phyloP scores from a whole-genome alignment of 2,888 invertebrate species.

The Pimpla rufipes region DNA sequence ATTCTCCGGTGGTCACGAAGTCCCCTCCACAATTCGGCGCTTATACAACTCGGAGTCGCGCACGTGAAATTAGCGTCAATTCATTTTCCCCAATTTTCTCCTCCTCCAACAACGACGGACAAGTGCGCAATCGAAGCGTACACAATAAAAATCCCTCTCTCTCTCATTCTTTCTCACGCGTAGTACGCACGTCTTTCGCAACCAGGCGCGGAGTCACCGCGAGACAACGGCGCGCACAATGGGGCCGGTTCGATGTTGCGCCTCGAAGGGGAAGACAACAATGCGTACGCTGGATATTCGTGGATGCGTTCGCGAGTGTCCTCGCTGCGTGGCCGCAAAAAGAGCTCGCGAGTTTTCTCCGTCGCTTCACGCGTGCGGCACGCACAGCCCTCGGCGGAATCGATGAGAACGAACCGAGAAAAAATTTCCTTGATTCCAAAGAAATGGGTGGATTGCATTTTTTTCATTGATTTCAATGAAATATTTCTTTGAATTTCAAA shows the following conservation, averaged over 20 bases:
- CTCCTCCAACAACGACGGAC: neutral
- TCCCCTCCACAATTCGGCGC: neutral
- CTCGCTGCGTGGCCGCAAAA: conserved; percentile 33
- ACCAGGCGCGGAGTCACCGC: conserved; percentile 23
- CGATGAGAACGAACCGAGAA: neutral
- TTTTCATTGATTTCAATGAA: too few relatives aligned
- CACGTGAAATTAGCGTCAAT: neutral
- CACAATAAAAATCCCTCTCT: too few relatives aligned
- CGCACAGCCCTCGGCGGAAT: conserved; percentile 10
- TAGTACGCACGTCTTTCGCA: conserved; percentile 32
- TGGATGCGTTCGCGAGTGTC: conserved; percentile 13
- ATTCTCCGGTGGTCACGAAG: neutral
- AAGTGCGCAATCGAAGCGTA: neutral
- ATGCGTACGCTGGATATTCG: conserved; percentile 45
- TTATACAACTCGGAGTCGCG: neutral
- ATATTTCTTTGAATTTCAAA: too few relatives aligned
- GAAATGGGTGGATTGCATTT: too few relatives aligned
- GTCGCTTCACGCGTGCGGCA: conserved; percentile 1
- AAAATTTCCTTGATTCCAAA: too few relatives aligned
- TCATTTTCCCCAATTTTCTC: neutral
- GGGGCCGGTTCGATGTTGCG: neutral
- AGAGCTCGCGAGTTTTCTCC: conserved; percentile 55
- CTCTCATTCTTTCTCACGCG: neutral
- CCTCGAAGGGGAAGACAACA: conserved; percentile 46
- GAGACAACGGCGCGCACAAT: conserved; percentile 32